phyloP scores from a whole-genome alignment of 23 tunicate genomes.

The Pegea sp. region DNA sequence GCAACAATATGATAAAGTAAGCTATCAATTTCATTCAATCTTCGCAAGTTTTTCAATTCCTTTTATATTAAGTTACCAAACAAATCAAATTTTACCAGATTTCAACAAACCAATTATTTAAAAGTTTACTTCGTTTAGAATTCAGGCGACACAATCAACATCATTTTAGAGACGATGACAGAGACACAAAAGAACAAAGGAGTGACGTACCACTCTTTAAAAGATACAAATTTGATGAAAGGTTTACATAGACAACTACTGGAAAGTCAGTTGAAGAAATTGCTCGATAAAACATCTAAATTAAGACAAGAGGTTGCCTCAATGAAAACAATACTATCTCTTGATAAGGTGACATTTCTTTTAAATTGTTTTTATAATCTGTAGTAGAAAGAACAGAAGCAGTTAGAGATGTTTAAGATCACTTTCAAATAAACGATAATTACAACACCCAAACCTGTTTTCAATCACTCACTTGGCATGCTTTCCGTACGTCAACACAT shows the following conservation, averaged over 20 bases:
- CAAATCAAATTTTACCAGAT: too few relatives aligned
- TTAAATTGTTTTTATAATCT: background rate
- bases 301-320: constrained; percentile 18
- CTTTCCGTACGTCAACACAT: too few relatives aligned
- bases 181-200: constrained; percentile 13
- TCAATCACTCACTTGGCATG: too few relatives aligned
- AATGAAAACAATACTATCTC: constrained; percentile 29
- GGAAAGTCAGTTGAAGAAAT: constrained; percentile 9
- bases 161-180: constrained; percentile 27
- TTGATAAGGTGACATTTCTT: constrained; percentile 10
- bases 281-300: constrained; percentile 30
- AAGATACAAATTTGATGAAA: constrained; percentile 22
- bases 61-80: too few relatives aligned
- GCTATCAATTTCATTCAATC: background rate
- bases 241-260: constrained; percentile 28
- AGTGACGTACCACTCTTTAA: constrained; percentile 66
- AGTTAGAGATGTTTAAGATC: too few relatives aligned
- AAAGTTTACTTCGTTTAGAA: constrained; percentile 2
- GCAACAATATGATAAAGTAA: constrained; percentile 76
- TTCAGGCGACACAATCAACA: constrained; percentile 37
- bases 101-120: background rate
- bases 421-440: too few relatives aligned
- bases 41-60: background rate
- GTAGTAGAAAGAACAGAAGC: too few relatives aligned
- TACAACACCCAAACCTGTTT: too few relatives aligned